Conservation (phyloP, 2,113 vertebrate species). For the Bos taurus region DNA sequence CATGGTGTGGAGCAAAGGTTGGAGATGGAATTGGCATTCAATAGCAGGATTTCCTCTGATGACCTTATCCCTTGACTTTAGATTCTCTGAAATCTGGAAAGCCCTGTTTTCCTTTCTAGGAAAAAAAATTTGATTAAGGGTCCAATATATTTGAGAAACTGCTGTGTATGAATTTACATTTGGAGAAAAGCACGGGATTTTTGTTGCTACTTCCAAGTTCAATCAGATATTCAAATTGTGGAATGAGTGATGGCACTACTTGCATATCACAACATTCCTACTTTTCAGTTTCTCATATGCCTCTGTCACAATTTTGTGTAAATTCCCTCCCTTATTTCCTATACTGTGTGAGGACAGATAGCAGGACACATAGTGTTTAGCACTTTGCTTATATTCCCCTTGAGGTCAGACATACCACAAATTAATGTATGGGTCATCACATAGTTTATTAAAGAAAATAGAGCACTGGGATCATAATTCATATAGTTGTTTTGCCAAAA, state of each 20-base stretch:
- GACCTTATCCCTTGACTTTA: background rate
- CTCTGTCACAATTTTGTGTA: background rate
- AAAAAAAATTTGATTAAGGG: background rate
- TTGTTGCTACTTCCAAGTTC: background rate
- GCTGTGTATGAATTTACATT: background rate
- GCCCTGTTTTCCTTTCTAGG: background rate
- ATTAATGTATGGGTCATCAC: background rate
- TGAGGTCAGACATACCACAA: background rate
- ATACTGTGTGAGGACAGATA: background rate
- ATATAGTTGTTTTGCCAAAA: background rate
- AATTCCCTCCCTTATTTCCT: background rate
- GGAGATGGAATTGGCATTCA: background rate
- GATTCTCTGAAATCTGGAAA: background rate
- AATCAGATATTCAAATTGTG: background rate
- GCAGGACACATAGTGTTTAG: background rate
- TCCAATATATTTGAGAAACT: background rate
- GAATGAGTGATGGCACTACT: background rate
- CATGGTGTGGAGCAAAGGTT: background rate
- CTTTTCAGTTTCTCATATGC: background rate
- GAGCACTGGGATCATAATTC: background rate
- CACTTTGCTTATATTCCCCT: background rate
- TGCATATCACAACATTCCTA: background rate
- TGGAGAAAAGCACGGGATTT: background rate
- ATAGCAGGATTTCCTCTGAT: background rate
- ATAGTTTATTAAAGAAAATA: background rate